phyloP scores from a whole-genome alignment of 2,888 invertebrate genomes.

The Pseudolycoriella hygida region DNA sequence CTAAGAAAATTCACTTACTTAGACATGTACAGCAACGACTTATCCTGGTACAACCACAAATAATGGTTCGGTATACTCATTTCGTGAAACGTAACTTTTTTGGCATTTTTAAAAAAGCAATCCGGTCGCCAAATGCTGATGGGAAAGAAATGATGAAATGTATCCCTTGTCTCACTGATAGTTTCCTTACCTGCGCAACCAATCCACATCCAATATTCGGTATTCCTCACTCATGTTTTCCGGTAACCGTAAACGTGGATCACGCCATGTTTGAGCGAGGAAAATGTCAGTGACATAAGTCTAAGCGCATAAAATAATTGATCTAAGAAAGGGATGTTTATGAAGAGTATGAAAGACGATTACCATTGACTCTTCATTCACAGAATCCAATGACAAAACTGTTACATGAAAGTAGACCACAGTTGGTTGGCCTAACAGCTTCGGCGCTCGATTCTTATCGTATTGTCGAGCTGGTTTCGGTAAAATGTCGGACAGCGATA shows the following conservation, averaged over 20 bases:
- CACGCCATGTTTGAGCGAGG: slow-evolving; percentile 53
- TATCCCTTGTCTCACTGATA: slow-evolving; percentile 16
- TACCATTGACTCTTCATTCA: slow-evolving; percentile 91
- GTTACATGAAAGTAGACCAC: slow-evolving; percentile 83
- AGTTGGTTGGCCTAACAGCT: slow-evolving; percentile 68
- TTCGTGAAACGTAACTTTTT: slow-evolving; percentile 84
- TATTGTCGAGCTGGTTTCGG: slow-evolving; percentile 72
- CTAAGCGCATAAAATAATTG: slow-evolving; percentile 29
- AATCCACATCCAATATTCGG: slow-evolving; percentile 73
- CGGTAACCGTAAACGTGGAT: slow-evolving; percentile 72
- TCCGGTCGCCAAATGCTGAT: slow-evolving; percentile 69
- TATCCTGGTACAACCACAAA: slow-evolving; percentile 80
- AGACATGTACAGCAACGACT: slow-evolving; percentile 81
- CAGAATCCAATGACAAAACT: slow-evolving; percentile 79
- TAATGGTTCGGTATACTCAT: slow-evolving; percentile 92
- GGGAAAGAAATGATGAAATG: too few species aligned
- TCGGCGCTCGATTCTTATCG: slow-evolving; percentile 80
- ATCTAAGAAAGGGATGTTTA: neutral
- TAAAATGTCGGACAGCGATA: slow-evolving; percentile 69
- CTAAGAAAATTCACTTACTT: slow-evolving; percentile 40
- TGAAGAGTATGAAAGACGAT: neutral
- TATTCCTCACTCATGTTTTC: slow-evolving; percentile 89
- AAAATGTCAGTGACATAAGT: slow-evolving; percentile 78
- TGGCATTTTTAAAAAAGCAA: slow-evolving; percentile 87
- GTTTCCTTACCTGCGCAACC: slow-evolving; percentile 44